Base-by-base conservation (phyloP, 1,140 invertebrate genomes). In the Pachypsylla venusta region DNA sequence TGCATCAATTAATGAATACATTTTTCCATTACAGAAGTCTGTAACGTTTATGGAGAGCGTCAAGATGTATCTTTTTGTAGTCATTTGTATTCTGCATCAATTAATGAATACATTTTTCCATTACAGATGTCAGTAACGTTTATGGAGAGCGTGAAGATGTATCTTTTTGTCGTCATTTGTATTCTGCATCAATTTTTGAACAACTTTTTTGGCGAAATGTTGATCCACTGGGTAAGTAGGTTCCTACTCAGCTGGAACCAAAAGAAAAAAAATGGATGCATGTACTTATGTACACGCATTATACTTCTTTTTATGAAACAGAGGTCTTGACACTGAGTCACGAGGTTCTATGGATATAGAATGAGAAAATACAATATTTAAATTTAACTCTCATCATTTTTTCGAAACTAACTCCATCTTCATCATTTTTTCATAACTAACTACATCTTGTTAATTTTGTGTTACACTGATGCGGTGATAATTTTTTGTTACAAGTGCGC, bases 121-220 rank as follows among this genome's bases (percentile, higher is more conserved):
- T 61, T 59, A 5, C 57, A 61, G 60, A 61, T 48, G 13, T 59
- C 60, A 1, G 57, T 30, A 19, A 53, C 27, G 5, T 25, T 61
- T 3, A 20, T 48, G 12, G 60, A 58, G 16, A 2, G 10, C 1
- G 12, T 59, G 7, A 59, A 62, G 40, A 59, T 59, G 53, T 40
- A 54, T 12, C 2, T 40, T 12, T 62, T 62, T 42, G 26, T 62
- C 1, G 27, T 53, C n/a, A 53, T 62, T 28, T 59, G 57, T 55
- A 55, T 59, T 2, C 10, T 56, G 22, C 61, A 62, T 57, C 61
- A 62, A 39, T 62, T 62, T 40, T 40, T 62, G 13, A 62, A 62
- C 53, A 62, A 59, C 27, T 55, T 40, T 22, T 62, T 59, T 35
- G 35, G 57, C 20, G 53, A 62, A 55, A 42, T 58, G 14, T 26